Conservation (phyloP, 2,888 invertebrate species). For the Temnothorax ravouxi region DNA sequence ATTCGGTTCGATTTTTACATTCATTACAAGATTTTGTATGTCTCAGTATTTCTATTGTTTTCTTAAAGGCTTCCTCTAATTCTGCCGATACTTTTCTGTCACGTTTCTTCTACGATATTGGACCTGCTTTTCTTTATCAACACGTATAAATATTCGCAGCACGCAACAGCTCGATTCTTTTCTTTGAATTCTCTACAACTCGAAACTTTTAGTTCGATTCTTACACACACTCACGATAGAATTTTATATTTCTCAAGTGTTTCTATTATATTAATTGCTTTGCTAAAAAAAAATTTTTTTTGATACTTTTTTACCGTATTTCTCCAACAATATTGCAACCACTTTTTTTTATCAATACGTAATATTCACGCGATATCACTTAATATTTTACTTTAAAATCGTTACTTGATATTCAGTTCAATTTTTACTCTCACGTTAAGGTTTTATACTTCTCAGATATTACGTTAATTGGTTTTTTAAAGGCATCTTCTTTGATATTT, state of each 20-base stretch:
- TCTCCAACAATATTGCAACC: background rate
- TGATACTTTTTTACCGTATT: background rate
- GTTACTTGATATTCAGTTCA: background rate
- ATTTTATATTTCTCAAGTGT: background rate
- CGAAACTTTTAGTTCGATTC: background rate
- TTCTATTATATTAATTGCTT: background rate
- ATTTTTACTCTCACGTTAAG: background rate
- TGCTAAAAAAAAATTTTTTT: too few relatives aligned
- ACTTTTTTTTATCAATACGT: too few relatives aligned
- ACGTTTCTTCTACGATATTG: background rate
- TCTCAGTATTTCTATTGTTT: background rate
- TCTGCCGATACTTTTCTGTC: background rate
- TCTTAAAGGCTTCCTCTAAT: background rate
- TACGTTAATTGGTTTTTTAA: background rate
- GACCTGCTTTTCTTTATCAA: background rate
- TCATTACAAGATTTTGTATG: background rate
- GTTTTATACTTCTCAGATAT: background rate
- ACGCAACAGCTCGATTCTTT: background rate
- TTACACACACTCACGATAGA: background rate
- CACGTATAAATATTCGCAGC: background rate
- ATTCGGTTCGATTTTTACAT: background rate
- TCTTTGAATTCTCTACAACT: background rate
- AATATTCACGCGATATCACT: too few relatives aligned
- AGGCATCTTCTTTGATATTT: background rate
- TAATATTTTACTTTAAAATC: too few relatives aligned